Conservation (phyloP, 2,888 invertebrate species). For the Formica aserva region DNA sequence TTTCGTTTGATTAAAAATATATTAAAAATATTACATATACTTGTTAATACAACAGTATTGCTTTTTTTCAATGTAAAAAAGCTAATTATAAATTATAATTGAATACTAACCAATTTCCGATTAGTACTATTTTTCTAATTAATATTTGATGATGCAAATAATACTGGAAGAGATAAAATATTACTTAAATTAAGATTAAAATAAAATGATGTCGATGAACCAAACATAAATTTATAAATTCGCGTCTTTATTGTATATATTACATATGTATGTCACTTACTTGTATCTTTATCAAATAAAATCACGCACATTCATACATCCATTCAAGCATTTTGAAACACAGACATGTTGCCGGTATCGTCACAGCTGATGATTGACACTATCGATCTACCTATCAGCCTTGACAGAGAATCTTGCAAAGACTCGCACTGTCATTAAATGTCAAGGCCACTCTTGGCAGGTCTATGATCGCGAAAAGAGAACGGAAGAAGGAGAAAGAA, state of each 20-base stretch:
- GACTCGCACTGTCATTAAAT: conserved; percentile 62
- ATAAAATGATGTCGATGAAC: neutral
- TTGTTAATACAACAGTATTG: neutral
- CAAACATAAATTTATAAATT: neutral
- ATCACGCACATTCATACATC: neutral
- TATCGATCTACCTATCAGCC: conserved; percentile 16
- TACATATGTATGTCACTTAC: neutral
- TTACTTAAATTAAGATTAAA: neutral
- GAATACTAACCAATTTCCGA: neutral
- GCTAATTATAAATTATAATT: neutral
- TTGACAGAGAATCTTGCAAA: conserved; percentile 58
- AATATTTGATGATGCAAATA: neutral
- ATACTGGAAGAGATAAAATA: neutral
- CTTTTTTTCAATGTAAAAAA: neutral
- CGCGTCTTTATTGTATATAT: neutral
- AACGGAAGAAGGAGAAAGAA: neutral
- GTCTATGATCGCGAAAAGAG: neutral
- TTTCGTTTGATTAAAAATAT: neutral
- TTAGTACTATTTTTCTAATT: neutral
- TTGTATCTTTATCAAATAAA: neutral
- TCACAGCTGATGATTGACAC: conserved; percentile 33
- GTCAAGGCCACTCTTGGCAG: conserved; percentile 58
- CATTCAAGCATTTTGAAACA: neutral
- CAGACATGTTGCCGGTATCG: neutral
- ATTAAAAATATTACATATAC: neutral